Evolutionary conservation across 1,140 invertebrate genomes (phyloP).

Genomic region (Leptinotarsa defecta): DNA sequence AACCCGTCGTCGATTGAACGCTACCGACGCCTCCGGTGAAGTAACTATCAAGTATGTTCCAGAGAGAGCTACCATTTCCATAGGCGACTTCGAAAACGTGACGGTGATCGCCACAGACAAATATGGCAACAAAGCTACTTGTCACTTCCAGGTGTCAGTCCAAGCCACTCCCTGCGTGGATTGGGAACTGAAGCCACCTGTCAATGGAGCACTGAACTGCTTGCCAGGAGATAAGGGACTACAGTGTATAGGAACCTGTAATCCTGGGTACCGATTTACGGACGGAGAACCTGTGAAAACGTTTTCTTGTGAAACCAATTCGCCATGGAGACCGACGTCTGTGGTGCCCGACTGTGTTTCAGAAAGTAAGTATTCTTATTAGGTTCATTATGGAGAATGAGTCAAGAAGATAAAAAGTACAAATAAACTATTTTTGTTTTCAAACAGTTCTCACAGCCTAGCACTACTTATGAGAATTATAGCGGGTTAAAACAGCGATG

Average conservation of each 20-base stretch:
- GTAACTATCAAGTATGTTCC: conserved; percentile 84
- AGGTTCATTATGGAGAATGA: too few relatives aligned
- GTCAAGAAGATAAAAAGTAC: too few relatives aligned
- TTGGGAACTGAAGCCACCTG: conserved; percentile 88
- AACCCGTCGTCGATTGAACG: conserved; percentile 81
- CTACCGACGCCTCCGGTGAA: conserved; percentile 87
- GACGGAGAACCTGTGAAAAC: conserved; percentile 86
- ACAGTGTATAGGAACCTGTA: conserved; percentile 90
- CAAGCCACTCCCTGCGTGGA: conserved; percentile 93
- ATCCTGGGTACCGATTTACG: conserved; percentile 88
- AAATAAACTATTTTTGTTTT: too few relatives aligned
- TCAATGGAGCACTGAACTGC: conserved; percentile 88
- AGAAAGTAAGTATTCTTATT: conserved; percentile 67
- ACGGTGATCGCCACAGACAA: conserved; percentile 89
- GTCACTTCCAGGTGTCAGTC: conserved; percentile 92
- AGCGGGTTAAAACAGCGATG: too few relatives aligned
- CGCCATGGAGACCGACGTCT: conserved; percentile 79
- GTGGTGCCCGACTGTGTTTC: conserved; percentile 93
- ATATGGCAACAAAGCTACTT: conserved; percentile 86
- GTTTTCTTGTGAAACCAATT: conserved; percentile 79
- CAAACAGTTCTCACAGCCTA: too few relatives aligned
- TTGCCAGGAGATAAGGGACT: conserved; percentile 78
- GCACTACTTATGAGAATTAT: too few relatives aligned
- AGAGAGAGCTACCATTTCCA: conserved; percentile 82
- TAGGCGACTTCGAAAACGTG: conserved; percentile 92